Percentiles rank a stretch among this genome's conserved stretches.
Conservation (phyloP, 2,888 invertebrate genomes). For the Microplitis manilae region DNA sequence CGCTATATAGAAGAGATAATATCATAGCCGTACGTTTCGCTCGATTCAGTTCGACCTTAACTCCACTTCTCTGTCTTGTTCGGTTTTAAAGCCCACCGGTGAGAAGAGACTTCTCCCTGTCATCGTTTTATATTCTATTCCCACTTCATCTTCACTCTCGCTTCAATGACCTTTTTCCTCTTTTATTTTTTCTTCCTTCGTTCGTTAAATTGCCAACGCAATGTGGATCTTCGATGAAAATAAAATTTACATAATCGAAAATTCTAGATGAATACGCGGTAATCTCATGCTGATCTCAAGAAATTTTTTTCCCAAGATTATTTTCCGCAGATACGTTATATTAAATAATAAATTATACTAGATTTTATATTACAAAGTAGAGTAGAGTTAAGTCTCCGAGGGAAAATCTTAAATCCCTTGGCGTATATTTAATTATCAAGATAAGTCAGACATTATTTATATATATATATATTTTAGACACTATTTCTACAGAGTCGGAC, state of each 20-base stretch:
- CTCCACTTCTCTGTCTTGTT: conserved; percentile 34
- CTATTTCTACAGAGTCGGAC: conserved; percentile 18
- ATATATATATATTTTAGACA: conserved; percentile 27
- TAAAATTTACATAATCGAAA: conserved; percentile 29
- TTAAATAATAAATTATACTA: background rate
- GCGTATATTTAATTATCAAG: conserved; percentile 48
- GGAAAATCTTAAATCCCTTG: conserved; percentile 19
- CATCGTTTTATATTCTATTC: conserved; percentile 32
- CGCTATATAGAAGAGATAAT: conserved; percentile 63
- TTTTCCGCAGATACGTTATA: background rate
- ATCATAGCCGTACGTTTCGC: conserved; percentile 60
- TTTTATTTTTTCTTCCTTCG: conserved; percentile 40
- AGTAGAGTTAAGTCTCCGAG: background rate
- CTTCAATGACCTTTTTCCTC: conserved; percentile 28
- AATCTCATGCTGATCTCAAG: too few species aligned
- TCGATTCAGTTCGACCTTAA: conserved; percentile 32
- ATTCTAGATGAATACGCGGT: conserved; percentile 2
- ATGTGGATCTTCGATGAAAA: background rate
- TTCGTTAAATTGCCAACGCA: conserved; percentile 20
- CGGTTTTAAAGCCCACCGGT: conserved; percentile 43
- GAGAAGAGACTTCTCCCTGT: conserved; percentile 31
- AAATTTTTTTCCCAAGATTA: background rate
- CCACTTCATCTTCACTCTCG: conserved; percentile 15
- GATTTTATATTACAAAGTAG: conserved; percentile 1
- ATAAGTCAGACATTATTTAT: conserved; percentile 41